Evolutionary conservation across 2,113 vertebrate genomes (phyloP).

Genomic region (Syngnathus scovelli): DNA sequence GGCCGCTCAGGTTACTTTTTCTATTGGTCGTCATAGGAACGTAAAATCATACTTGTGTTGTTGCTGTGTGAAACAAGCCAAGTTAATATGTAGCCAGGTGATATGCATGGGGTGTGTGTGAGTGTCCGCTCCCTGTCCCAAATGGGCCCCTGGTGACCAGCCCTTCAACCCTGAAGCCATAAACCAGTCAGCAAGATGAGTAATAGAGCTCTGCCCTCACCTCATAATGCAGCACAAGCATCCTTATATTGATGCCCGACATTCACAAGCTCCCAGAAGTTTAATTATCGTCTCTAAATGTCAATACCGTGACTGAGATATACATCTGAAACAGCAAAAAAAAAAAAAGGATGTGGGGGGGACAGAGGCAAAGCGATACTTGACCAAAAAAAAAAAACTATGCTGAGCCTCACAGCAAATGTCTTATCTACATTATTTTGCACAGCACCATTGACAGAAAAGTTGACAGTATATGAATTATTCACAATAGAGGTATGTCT

Average conservation of each 20-base stretch:
- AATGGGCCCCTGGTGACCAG: no score
- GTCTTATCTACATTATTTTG: neutral
- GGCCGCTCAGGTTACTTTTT: no score
- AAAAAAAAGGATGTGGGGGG: neutral
- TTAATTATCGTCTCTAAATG: slow-evolving; percentile 35
- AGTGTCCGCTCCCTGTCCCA: no score
- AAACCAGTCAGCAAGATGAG: slow-evolving; percentile 40
- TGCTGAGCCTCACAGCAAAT: neutral
- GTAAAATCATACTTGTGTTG: no score
- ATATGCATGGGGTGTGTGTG: no score
- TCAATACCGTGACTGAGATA: slow-evolving; percentile 10
- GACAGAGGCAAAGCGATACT: neutral
- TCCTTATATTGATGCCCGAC: slow-evolving; percentile 10
- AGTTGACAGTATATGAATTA: slow-evolving; percentile 38
- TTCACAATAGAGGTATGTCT: slow-evolving; percentile 32
- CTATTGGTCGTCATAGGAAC: no score
- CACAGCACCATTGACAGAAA: neutral
- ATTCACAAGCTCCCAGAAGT: slow-evolving; percentile 17
- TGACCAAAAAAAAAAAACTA: neutral
- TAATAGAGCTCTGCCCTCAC: slow-evolving; percentile 33
- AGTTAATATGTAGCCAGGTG: no score
- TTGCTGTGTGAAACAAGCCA: no score
- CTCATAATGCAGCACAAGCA: slow-evolving; percentile 15
- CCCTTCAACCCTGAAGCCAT: no score
- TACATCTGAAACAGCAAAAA: slow-evolving; percentile 9